phyloP scores from a whole-genome alignment of 2,797 vertebrate species.

The Podargus strigoides region DNA sequence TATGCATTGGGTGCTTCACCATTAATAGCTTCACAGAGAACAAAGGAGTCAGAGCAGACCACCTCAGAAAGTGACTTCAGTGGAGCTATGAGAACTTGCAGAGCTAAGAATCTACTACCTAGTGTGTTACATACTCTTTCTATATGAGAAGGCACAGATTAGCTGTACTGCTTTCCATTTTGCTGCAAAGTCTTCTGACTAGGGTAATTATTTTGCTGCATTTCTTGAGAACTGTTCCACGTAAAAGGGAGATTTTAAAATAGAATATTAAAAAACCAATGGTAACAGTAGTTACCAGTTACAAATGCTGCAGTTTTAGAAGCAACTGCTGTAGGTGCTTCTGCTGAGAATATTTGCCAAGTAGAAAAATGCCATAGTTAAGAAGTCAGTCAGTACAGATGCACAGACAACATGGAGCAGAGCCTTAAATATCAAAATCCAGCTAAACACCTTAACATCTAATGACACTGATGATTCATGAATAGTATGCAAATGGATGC shows the following conservation, averaged over 20 bases:
- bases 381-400: background rate
- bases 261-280: background rate
- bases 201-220: background rate
- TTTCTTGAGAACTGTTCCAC: background rate
- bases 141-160: background rate
- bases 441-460: background rate
- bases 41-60: background rate
- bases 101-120: background rate
- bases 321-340: background rate
- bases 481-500: background rate
- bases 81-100: background rate
- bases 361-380: background rate
- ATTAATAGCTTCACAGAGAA: background rate
- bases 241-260: background rate
- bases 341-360: background rate
- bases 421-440: background rate
- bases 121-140: background rate
- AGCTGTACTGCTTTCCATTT: background rate
- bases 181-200: background rate
- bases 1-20: background rate
- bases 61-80: background rate
- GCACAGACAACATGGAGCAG: background rate
- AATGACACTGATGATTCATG: background rate
- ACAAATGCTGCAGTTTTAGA: background rate
- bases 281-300: background rate